Evolutionary conservation across 1,140 invertebrate genomes (phyloP).

Genomic region (Dryas iulia): DNA sequence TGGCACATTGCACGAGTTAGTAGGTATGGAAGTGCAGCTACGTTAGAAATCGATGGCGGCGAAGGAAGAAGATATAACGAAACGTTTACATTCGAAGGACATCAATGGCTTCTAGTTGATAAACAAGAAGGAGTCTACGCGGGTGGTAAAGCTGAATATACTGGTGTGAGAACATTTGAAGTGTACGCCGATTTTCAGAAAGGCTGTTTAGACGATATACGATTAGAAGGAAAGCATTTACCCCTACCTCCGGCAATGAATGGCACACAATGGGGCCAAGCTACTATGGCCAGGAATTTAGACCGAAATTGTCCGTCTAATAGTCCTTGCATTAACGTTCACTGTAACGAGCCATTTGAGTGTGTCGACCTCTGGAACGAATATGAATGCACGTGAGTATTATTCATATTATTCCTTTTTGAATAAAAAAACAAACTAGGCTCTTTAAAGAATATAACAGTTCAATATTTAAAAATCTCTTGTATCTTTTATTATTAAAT

Average conservation of each 20-base stretch:
- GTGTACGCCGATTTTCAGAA: slow-evolving; percentile 98
- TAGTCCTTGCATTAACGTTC: slow-evolving; percentile 95
- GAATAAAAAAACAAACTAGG: neutral
- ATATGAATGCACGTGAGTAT: slow-evolving; percentile 97
- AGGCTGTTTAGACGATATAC: slow-evolving; percentile 83
- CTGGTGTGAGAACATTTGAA: slow-evolving; percentile 94
- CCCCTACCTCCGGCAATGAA: slow-evolving; percentile 96
- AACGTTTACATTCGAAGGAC: slow-evolving; percentile 93
- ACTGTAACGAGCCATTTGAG: slow-evolving; percentile 95
- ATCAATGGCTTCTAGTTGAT: slow-evolving; percentile 95
- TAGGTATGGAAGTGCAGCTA: slow-evolving; percentile 96
- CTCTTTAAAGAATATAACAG: neutral
- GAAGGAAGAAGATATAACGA: slow-evolving; percentile 97
- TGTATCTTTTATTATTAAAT: neutral
- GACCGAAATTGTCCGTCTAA: slow-evolving; percentile 95
- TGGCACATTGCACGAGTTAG: slow-evolving; percentile 96
- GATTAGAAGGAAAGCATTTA: slow-evolving; percentile 95
- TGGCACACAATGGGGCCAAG: slow-evolving; percentile 96
- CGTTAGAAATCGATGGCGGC: slow-evolving; percentile 95
- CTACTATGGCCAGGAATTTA: slow-evolving; percentile 94
- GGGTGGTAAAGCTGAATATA: slow-evolving; percentile 96
- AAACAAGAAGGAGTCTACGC: slow-evolving; percentile 97
- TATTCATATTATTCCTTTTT: neutral
- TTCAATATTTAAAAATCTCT: neutral
- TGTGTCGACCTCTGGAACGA: slow-evolving; percentile 98